Conservation (phyloP, 2,797 vertebrate species). For the Bryconaethiops microstoma region DNA sequence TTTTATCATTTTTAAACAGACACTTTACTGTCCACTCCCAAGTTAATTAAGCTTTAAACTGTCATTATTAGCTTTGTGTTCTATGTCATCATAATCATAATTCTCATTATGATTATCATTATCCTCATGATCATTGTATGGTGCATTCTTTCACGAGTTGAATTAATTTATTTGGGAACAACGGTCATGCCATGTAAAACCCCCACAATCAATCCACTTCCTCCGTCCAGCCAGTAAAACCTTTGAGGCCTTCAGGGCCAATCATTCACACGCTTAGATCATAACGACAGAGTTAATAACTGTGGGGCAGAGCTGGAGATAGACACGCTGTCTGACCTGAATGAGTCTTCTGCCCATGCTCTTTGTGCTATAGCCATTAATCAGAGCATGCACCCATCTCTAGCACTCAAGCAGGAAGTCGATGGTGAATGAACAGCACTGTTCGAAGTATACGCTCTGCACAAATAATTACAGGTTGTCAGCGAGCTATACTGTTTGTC, state of each 20-base stretch:
- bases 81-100: not conserved
- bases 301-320: not conserved
- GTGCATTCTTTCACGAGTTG: not conserved
- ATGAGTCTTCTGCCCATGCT: conserved; percentile 44
- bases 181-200: not conserved
- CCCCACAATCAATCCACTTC: conserved; percentile 1
- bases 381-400: conserved; percentile 61
- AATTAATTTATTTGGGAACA: not conserved
- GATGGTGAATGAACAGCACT: conserved; percentile 64
- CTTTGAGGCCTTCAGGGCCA: not conserved
- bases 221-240: conserved; percentile 1
- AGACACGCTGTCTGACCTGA: conserved; percentile 42
- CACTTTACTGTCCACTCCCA: no score
- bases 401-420: conserved; percentile 37
- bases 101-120: no score
- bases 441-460: conserved; percentile 62
- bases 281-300: conserved; percentile 35
- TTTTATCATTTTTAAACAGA: no score
- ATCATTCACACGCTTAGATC: conserved; percentile 22
- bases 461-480: conserved; percentile 76
- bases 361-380: conserved; percentile 51
- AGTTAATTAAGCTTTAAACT: not conserved
- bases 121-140: not conserved
- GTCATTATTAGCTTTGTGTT: not conserved
- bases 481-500: conserved; percentile 58